Percentiles rank a stretch among this genome's conserved stretches.
Conservation (phyloP, 1,140 invertebrate species). For the Pseudachorutes palmiensis region DNA sequence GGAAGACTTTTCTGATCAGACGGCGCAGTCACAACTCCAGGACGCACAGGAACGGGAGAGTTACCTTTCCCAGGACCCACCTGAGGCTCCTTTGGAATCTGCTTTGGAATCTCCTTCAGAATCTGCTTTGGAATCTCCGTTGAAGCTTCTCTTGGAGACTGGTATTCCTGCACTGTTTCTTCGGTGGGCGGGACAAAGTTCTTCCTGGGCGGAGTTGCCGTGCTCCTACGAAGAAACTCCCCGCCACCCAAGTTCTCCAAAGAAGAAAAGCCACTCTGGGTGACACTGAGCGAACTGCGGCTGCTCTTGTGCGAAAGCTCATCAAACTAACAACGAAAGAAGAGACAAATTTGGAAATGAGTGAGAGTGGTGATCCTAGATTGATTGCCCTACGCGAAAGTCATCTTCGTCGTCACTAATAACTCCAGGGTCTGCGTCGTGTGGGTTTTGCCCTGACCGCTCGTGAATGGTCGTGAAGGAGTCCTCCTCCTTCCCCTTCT, state of each 20-base stretch:
- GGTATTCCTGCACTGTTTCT: slow-evolving; percentile 34
- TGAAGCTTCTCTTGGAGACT: slow-evolving; percentile 40
- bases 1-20: too few species aligned
- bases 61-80: background rate
- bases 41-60: background rate
- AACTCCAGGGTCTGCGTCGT: slow-evolving; percentile 76
- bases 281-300: slow-evolving; percentile 63
- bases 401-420: slow-evolving; percentile 83
- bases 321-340: slow-evolving; percentile 54
- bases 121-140: slow-evolving; percentile 76
- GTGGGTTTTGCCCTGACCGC: slow-evolving; percentile 51
- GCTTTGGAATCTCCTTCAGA: slow-evolving; percentile 59
- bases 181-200: slow-evolving; percentile 40
- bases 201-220: slow-evolving; percentile 44
- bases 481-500: slow-evolving; percentile 38
- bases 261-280: slow-evolving; percentile 49
- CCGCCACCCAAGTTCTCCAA: slow-evolving; percentile 52
- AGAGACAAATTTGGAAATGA: background rate
- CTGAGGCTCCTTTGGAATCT: background rate
- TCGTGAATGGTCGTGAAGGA: slow-evolving; percentile 34
- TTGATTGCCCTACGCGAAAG: slow-evolving; percentile 54
- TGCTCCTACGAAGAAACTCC: slow-evolving; percentile 47
- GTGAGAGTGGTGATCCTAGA: slow-evolving; percentile 2
- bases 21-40: too few species aligned
- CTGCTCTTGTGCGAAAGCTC: slow-evolving; percentile 80